Base-by-base conservation (phyloP, 2,888 invertebrate species). In the Scrobipalpa costella region DNA sequence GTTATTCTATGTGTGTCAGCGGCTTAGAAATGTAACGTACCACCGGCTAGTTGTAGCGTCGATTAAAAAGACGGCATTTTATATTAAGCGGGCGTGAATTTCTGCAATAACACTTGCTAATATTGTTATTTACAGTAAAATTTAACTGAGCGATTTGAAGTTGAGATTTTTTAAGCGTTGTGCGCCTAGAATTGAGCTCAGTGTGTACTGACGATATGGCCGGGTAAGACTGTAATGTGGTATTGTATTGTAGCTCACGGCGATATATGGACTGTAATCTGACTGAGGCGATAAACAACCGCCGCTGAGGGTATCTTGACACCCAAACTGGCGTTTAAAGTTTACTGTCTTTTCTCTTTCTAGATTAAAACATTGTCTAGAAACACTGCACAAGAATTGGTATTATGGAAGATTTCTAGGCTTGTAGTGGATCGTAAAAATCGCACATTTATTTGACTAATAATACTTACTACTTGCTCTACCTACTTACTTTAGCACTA, bases 231-330 rank as follows among this genome's bases (percentile, higher is more conserved):
- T 34, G 55, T 55, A 55, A 55, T 55, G 55, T 34, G 71, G 73
- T 77, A 72, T 76, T 70, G 72, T 74, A 72, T 66, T 67, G 64
- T 65, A 69, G 71, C 55, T 55, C 27, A 3, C 13, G 74, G 73
- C 21, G 64, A 62, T 64, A 62, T 36, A 27, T 57, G 61, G 71
- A 77, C 73, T 72, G 75, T 75, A 79, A 83, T 80, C 78, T 74
- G 71, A 75, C 75, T 82, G 82, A 83, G 81, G 78, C 75, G 77
- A 80, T 83, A 80, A 77, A 78, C 71, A 49, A 17, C 49, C 59
- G 44, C 27, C 27, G 47, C 59, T 59, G 40, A 34, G 61, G 61
- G 61, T 49, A 49, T 49, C 50, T 61, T 61, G 61, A 59, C 59
- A 59, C 59, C 44, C n/a, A 27, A 27, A 5, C 15, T 17, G 57